A percentile compares a stretch with the other conserved stretches of the same genome.
Conservation (phyloP, 2,113 vertebrate species). For the Pelobates fuscus region DNA sequence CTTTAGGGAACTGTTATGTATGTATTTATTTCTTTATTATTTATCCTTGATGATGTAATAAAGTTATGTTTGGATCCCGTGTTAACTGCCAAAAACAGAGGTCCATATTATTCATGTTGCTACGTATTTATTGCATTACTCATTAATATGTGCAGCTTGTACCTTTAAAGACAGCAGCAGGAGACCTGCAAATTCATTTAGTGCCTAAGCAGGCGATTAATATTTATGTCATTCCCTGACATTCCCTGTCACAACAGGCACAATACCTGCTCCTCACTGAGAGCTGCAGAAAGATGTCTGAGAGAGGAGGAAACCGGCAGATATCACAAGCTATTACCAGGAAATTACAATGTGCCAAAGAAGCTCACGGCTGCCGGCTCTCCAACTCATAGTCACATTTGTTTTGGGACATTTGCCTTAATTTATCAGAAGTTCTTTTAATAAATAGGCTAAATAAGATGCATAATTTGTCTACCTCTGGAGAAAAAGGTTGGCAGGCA, state of each 20-base stretch:
- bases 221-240: neutral
- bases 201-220: no score
- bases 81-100: no score
- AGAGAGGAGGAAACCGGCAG: constrained; percentile 59
- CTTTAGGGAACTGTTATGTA: no score
- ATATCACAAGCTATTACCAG: constrained; percentile 56
- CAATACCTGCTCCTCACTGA: constrained; percentile 51
- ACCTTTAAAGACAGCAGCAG: no score
- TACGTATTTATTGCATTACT: no score
- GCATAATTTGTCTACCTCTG: constrained; percentile 63
- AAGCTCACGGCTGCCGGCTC: constrained; percentile 52
- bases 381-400: constrained; percentile 63
- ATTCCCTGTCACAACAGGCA: constrained; percentile 18
- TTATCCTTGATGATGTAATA: no score
- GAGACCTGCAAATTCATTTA: no score
- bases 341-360: constrained; percentile 57
- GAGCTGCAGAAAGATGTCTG: constrained; percentile 52
- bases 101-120: no score
- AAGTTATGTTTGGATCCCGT: no score
- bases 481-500: constrained; percentile 21
- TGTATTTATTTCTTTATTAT: no score
- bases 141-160: no score
- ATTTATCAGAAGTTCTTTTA: constrained; percentile 37
- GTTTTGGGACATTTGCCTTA: constrained; percentile 63
- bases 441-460: constrained; percentile 70